Base-by-base conservation (phyloP, 2,888 invertebrate genomes). In the Dexiosoma caninum region DNA sequence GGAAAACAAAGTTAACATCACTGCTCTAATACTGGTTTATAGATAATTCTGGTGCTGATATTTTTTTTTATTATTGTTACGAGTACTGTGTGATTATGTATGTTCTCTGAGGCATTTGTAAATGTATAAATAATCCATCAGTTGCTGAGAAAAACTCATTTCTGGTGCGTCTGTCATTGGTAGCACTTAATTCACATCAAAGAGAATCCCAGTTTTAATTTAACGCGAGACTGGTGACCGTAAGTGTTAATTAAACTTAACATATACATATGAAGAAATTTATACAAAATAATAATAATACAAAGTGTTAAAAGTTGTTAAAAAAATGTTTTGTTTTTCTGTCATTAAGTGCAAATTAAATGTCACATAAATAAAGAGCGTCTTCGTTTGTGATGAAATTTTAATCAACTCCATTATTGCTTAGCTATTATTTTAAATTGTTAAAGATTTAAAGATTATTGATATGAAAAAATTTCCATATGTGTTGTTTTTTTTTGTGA, bases 181-280 rank as follows among this genome's bases (percentile, higher is more conserved):
- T 37, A 19, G 46, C 55, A 16, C 46, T 42, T 30, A 9, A 23
- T 16, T 40, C 14, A 4, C 7, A 37, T 16, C 19, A 6, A 6
- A n/a, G 37, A 9, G 6, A 21, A 37, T 42, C 10, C n/a, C 8
- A n/a, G 5, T 32, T 12, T 19, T 1, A 32, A 53, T 42, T 5
- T 21, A 69, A 21, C 44, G 57, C 35, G 16, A 37, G 30, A 64
- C 3, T 21, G 32, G 35, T 30, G 16, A 44, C 16, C 30, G 74
- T 74, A 74, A 64, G 74, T 74, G 74, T 66, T 74, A 74, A 74
- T 74, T 74, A 57, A 55, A 59, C 51, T 27, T n/a, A 70, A 59
- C 14, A 10, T 12, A n/a, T 37, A 37, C 10, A 40, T n/a, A 27
- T 21, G 16, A n/a, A n/a, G 14, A 14, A 23, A 55, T 62, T 53